Percentiles rank a stretch among this genome's conserved stretches.
Evolutionary conservation across 2,113 vertebrate species (phyloP).

Genomic region (Scortum barcoo): DNA sequence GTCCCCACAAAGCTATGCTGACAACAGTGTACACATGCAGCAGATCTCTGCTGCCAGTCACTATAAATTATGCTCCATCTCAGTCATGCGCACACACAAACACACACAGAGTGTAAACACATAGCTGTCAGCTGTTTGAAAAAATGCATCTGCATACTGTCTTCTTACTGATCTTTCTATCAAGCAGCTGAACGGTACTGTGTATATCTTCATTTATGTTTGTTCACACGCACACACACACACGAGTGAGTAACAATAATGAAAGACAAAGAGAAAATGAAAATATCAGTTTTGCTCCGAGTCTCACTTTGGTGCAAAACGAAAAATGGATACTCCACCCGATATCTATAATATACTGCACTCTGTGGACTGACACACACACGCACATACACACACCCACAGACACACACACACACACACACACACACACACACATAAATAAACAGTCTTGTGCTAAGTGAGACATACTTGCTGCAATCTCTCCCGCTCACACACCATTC

Average conservation of each 20-base stretch:
- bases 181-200: background rate
- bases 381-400: slow-evolving; percentile 1
- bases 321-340: slow-evolving; percentile 36
- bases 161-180: slow-evolving; percentile 1
- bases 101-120: background rate
- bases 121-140: background rate
- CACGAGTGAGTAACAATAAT: background rate
- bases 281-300: slow-evolving; percentile 7
- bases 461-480: slow-evolving; percentile 7
- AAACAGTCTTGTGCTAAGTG: slow-evolving; percentile 43
- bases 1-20: background rate
- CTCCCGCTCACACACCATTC: slow-evolving; percentile 30
- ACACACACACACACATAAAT: slow-evolving; percentile 25
- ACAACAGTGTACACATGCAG: background rate
- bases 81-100: background rate
- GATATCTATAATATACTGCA: slow-evolving; percentile 35
- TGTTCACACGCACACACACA: background rate
- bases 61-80: background rate
- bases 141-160: background rate
- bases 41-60: background rate
- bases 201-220: background rate
- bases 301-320: slow-evolving; percentile 14
- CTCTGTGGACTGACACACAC: slow-evolving; percentile 24
- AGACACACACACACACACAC: background rate
- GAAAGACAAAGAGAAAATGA: background rate